Conservation (phyloP, 2,113 vertebrate species). For the Casuarius casuarius region DNA sequence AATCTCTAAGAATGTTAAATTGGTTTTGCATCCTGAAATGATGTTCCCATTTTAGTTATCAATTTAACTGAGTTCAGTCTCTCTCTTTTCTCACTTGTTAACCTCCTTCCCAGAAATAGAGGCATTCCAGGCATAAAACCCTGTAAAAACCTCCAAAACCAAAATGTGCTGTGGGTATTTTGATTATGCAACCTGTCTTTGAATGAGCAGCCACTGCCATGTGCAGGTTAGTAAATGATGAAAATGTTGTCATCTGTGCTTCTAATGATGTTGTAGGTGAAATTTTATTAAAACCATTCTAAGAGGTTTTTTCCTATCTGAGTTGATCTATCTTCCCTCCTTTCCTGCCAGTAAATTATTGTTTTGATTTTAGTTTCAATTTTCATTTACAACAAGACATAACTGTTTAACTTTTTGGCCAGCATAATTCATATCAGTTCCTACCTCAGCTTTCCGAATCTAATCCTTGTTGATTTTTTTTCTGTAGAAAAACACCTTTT, state of each 20-base stretch:
- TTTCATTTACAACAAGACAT: neutral
- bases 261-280: neutral
- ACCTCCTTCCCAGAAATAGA: neutral
- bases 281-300: neutral
- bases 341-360: neutral
- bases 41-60: neutral
- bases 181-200: neutral
- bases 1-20: neutral
- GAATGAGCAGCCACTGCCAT: neutral
- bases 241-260: neutral
- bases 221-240: neutral
- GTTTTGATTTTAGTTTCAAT: neutral
- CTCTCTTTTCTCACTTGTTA: neutral
- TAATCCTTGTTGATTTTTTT: neutral
- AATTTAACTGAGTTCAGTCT: neutral
- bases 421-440: neutral
- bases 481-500: neutral
- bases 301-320: neutral
- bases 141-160: neutral
- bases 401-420: neutral
- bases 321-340: neutral
- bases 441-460: neutral
- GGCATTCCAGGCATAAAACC: neutral
- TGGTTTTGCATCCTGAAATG: neutral
- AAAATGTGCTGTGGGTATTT: neutral